Evolutionary conservation across 2,888 invertebrate genomes (phyloP).

Genomic region (Craniophora ligustri): DNA sequence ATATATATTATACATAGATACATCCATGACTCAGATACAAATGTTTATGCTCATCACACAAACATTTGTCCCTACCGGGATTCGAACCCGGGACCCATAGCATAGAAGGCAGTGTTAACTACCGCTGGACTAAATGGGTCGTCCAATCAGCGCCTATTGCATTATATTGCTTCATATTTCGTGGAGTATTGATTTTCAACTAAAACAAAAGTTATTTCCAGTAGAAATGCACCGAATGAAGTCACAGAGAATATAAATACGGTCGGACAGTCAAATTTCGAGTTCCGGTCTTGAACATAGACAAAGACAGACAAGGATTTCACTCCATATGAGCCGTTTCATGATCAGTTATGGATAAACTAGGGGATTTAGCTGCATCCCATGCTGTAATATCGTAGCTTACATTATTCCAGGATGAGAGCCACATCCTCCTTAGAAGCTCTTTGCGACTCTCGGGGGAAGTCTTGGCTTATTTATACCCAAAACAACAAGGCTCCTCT

Average conservation of each 20-base stretch:
- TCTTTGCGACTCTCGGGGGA: conserved; percentile 21
- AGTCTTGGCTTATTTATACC: conserved; percentile 9
- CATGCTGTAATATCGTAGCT: conserved; percentile 28
- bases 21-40: too few species aligned
- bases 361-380: conserved; percentile 6
- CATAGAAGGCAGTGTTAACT: too few species aligned
- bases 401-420: conserved; percentile 28
- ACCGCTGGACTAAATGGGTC: too few species aligned
- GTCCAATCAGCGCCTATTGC: too few species aligned
- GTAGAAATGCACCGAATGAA: not conserved
- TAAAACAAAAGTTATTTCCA: not conserved
- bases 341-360: conserved; percentile 24
- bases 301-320: not conserved
- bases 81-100: too few species aligned
- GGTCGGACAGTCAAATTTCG: not conserved
- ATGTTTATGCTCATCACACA: too few species aligned
- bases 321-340: not conserved
- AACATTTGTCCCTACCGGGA: too few species aligned
- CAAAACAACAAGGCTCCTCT: not conserved
- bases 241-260: not conserved
- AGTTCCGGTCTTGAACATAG: not conserved
- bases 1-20: too few species aligned
- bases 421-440: conserved; percentile 15
- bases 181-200: too few species aligned
- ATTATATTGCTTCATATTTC: too few species aligned